A percentile compares a stretch with the other conserved stretches of the same genome.
These are phyloP conservation scores for Narcine bancroftii DNA, from an alignment of 2,113 vertebrate species.

Conservation along the genomic window DNA sequence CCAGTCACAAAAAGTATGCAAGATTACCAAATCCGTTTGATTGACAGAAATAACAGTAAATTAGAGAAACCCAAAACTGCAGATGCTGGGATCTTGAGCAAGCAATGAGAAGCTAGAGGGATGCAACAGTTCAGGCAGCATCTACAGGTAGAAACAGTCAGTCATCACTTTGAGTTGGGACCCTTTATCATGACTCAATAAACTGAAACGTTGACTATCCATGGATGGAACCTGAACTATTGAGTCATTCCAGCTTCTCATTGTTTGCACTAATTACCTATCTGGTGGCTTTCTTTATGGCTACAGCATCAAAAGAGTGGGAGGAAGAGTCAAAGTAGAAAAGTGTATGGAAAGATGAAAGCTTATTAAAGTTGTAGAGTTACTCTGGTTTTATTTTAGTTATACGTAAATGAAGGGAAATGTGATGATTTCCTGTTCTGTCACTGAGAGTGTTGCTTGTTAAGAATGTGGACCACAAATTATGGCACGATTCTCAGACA, in stretches of 20 bases:
- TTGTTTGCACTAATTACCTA: too few relatives aligned
- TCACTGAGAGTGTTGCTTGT: not conserved
- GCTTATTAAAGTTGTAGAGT: not conserved
- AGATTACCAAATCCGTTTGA: conserved; percentile 33
- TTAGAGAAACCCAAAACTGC: too few relatives aligned
- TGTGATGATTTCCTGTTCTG: not conserved
- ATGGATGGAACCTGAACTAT: too few relatives aligned
- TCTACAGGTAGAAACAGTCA: too few relatives aligned
- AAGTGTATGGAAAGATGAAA: not conserved
- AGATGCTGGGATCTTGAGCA: too few relatives aligned
- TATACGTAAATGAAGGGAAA: not conserved
- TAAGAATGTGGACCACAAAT: not conserved
- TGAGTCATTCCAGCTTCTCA: too few relatives aligned
- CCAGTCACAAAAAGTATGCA: conserved; percentile 22
- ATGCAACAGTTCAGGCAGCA: too few relatives aligned
- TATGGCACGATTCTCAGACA: not conserved
- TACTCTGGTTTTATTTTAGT: not conserved
- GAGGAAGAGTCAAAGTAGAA: not conserved
- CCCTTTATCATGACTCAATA: too few relatives aligned
- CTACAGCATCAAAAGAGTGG: not conserved
- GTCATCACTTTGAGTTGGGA: too few relatives aligned
- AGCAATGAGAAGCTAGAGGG: too few relatives aligned
- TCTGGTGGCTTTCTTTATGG: not conserved
- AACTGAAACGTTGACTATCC: too few relatives aligned
- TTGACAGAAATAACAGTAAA: not conserved